Conservation (phyloP, 2,797 vertebrate species). For the Pantherophis alleghaniensis region DNA sequence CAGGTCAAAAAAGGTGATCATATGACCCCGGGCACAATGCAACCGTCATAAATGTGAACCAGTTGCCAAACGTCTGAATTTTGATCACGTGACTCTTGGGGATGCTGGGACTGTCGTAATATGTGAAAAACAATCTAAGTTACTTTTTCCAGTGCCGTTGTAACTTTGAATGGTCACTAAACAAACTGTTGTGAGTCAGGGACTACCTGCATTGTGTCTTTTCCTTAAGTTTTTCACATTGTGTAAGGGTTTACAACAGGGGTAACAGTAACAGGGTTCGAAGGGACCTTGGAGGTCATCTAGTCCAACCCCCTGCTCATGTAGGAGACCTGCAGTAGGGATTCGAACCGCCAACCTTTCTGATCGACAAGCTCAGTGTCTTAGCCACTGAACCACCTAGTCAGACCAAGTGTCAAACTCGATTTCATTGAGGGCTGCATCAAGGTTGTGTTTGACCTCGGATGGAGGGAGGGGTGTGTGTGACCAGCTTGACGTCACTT, state of each 20-base stretch:
- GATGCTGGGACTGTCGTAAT: neutral
- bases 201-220: neutral
- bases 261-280: too few species aligned
- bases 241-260: neutral
- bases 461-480: too few species aligned
- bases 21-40: accelerated
- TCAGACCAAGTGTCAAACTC: neutral
- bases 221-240: neutral
- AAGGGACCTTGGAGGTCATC: too few species aligned
- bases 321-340: too few species aligned
- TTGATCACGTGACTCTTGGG: neutral
- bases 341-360: too few species aligned
- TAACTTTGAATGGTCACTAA: neutral
- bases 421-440: too few species aligned
- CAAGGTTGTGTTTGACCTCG: too few species aligned
- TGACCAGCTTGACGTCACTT: too few species aligned
- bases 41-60: neutral
- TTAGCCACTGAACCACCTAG: too few species aligned
- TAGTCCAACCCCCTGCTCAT: too few species aligned
- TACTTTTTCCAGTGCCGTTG: neutral
- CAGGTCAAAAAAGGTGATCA: neutral
- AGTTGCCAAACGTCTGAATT: neutral
- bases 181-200: neutral
- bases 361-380: too few species aligned
- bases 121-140: neutral